Evolutionary conservation across 2,113 vertebrate species (phyloP).

Genomic region (Ctenodactylus gundi): DNA sequence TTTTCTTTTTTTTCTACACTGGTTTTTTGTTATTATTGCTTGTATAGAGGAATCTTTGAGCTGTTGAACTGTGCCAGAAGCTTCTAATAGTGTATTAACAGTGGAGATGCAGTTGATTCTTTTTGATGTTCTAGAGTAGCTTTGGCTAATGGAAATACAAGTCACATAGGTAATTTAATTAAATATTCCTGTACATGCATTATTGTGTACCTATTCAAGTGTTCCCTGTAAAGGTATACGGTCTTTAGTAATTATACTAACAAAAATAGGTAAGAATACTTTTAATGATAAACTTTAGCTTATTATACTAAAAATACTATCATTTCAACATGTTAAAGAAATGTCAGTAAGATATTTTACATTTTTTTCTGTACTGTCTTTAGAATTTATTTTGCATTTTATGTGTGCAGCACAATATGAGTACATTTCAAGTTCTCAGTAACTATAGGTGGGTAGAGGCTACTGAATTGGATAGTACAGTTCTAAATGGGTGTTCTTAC

Average conservation of each 20-base stretch:
- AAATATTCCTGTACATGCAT: neutral
- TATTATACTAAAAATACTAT: neutral
- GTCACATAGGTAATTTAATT: neutral
- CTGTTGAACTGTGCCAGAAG: neutral
- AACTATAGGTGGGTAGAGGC: neutral
- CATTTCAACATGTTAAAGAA: neutral
- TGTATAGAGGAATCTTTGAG: neutral
- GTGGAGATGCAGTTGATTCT: neutral
- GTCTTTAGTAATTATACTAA: neutral
- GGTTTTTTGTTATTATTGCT: too few relatives aligned
- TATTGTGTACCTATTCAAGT: neutral
- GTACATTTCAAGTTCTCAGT: neutral
- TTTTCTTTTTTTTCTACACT: too few relatives aligned
- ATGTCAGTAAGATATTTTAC: neutral
- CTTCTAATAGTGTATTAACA: neutral
- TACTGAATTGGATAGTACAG: neutral
- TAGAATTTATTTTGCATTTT: neutral
- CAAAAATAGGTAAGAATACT: slow-evolving; percentile 5
- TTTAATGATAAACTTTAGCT: neutral
- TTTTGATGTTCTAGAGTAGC: neutral
- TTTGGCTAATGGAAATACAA: neutral
- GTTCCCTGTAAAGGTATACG: neutral
- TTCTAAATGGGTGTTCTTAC: neutral
- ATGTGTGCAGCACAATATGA: too few relatives aligned
- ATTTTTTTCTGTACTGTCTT: neutral